phyloP scores from a whole-genome alignment of 2,113 vertebrate species.

The Corythaixoides concolor region DNA sequence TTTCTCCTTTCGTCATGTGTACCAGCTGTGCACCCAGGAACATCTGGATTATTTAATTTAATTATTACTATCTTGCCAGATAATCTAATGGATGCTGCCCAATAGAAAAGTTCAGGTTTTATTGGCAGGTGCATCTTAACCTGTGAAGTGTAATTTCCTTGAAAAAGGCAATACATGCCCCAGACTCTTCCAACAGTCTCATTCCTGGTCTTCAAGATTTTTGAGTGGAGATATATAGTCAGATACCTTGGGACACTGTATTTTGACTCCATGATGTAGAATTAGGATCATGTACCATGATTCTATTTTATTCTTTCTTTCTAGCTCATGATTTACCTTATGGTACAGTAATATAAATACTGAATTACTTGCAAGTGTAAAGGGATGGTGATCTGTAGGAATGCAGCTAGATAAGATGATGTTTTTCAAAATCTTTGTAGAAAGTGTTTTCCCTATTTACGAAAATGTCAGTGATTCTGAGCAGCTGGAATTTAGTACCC shows the following conservation, averaged over 20 bases:
- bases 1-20: background rate
- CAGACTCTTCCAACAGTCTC: background rate
- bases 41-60: background rate
- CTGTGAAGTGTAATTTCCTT: background rate
- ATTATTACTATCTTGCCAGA: background rate
- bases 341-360: background rate
- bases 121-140: background rate
- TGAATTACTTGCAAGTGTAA: background rate
- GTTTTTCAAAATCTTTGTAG: background rate
- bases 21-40: background rate
- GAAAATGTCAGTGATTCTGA: background rate
- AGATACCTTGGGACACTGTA: background rate
- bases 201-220: background rate
- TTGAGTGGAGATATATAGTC: background rate
- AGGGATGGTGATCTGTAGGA: background rate
- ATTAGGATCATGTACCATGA: background rate
- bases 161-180: background rate
- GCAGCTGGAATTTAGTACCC: background rate
- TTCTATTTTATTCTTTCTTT: background rate
- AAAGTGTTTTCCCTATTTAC: background rate
- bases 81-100: background rate
- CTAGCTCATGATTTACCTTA: background rate
- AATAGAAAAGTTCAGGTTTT: background rate
- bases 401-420: background rate
- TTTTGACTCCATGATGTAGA: background rate